Percentiles rank a stretch among this genome's conserved stretches.
phyloP scores from a whole-genome alignment of 2,113 vertebrate genomes.

The Periophthalmodon schlosseri region DNA sequence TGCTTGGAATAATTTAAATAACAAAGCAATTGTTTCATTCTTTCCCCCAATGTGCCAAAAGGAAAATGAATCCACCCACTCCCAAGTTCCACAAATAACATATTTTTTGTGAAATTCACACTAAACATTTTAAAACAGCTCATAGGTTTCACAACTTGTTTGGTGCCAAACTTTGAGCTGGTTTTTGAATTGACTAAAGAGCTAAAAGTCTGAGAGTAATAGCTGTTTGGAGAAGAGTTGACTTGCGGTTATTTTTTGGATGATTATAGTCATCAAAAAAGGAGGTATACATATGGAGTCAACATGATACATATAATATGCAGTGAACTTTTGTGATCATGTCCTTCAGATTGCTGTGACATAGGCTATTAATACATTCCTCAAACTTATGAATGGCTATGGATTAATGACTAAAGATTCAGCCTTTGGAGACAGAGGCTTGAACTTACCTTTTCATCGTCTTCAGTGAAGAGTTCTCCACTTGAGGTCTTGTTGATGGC shows the following conservation, averaged over 20 bases:
- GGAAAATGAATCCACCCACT: not conserved
- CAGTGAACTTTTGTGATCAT: not conserved
- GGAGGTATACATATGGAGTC: not conserved
- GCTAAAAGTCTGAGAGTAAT: not conserved
- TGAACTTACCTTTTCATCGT: constrained; percentile 92
- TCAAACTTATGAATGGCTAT: not conserved
- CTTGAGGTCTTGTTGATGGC: constrained; percentile 95
- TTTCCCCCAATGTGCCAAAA: not conserved
- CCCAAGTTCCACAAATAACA: not conserved
- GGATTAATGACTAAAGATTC: not conserved
- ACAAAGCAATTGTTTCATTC: not conserved
- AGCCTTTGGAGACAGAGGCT: not conserved
- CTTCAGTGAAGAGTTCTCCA: constrained; percentile 90
- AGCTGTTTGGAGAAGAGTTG: not conserved
- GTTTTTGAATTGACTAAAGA: not conserved
- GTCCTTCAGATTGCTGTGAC: not conserved
- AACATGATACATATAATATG: not conserved
- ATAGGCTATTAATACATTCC: not conserved
- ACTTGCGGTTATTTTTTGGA: not conserved
- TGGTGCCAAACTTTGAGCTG: constrained; percentile 1
- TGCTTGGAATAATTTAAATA: not conserved
- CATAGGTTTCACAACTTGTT: constrained; percentile 1
- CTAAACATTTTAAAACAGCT: constrained; percentile 1
- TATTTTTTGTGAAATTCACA: constrained; percentile 7
- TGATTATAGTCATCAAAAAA: not conserved